These are phyloP conservation scores for Clamator glandarius DNA, from an alignment of 2,797 vertebrate species.

Conservation along the genomic window DNA sequence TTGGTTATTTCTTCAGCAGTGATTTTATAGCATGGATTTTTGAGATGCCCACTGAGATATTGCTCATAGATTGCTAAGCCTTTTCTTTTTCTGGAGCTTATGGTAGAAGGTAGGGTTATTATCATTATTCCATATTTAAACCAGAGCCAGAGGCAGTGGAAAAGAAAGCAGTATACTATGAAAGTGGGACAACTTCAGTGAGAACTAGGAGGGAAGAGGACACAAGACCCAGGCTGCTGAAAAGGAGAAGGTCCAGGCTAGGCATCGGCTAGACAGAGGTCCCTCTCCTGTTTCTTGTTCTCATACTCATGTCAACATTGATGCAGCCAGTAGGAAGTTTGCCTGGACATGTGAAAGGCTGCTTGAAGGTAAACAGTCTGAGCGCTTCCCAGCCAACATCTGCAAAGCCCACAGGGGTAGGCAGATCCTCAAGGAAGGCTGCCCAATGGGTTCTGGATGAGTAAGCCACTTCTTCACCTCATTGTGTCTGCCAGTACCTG, in stretches of 20 bases:
- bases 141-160: not conserved
- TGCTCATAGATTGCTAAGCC: not conserved
- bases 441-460: fast-evolving
- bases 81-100: not conserved
- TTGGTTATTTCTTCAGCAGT: not conserved
- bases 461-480: conserved; percentile 3
- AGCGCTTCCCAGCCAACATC: not conserved
- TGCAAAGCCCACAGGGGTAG: not conserved
- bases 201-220: not conserved
- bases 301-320: not conserved
- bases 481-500: not conserved
- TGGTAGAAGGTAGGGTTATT: not conserved
- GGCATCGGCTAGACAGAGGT: not conserved
- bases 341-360: not conserved
- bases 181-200: not conserved
- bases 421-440: not conserved
- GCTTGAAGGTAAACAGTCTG: not conserved
- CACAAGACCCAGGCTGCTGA: not conserved
- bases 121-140: not conserved
- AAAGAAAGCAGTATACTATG: not conserved
- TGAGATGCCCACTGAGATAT: not conserved
- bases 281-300: not conserved
- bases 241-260: not conserved
- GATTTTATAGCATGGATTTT: not conserved
- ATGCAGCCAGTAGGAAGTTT: not conserved